Conservation (phyloP, 2,113 vertebrate genomes). For the Cyprinodon tularosa region DNA sequence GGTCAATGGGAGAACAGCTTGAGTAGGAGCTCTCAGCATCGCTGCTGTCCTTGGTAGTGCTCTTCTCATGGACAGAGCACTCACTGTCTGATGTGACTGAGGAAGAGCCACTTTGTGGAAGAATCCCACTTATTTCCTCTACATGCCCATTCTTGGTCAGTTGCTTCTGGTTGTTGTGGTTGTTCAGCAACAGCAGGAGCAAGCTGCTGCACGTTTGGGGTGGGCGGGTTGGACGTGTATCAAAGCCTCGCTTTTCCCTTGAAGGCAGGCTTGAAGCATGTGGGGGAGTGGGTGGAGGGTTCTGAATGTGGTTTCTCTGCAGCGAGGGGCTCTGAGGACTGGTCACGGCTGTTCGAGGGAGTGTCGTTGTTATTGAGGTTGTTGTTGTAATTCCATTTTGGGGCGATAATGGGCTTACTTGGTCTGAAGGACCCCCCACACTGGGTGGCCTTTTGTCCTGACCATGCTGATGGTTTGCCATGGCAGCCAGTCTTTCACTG, state of each 20-base stretch:
- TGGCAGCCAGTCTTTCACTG: slow-evolving; percentile 94
- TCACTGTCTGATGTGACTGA: slow-evolving; percentile 90
- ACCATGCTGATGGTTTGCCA: slow-evolving; percentile 86
- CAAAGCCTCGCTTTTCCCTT: slow-evolving; percentile 85
- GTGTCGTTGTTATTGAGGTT: slow-evolving; percentile 66
- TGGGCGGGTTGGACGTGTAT: slow-evolving; percentile 84
- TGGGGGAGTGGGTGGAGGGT: slow-evolving; percentile 65
- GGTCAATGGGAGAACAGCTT: slow-evolving; percentile 94
- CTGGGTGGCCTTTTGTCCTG: slow-evolving; percentile 88
- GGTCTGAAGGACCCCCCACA: slow-evolving; percentile 80
- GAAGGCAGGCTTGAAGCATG: slow-evolving; percentile 69
- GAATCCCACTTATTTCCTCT: slow-evolving; percentile 80
- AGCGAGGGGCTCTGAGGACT: slow-evolving; percentile 80
- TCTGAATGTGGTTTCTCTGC: slow-evolving; percentile 78
- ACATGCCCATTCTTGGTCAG: slow-evolving; percentile 84
- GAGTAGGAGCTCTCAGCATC: slow-evolving; percentile 95
- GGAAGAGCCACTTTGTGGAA: slow-evolving; percentile 84
- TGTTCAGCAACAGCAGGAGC: slow-evolving; percentile 94
- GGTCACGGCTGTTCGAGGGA: slow-evolving; percentile 75
- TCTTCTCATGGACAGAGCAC: slow-evolving; percentile 90
- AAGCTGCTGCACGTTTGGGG: slow-evolving; percentile 92
- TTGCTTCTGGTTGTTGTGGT: slow-evolving; percentile 89
- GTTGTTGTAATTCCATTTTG: slow-evolving; percentile 77
- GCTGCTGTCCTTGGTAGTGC: slow-evolving; percentile 93
- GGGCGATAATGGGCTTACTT: slow-evolving; percentile 83